Base-by-base conservation (phyloP, 2,113 vertebrate species). In the Zeus faber region DNA sequence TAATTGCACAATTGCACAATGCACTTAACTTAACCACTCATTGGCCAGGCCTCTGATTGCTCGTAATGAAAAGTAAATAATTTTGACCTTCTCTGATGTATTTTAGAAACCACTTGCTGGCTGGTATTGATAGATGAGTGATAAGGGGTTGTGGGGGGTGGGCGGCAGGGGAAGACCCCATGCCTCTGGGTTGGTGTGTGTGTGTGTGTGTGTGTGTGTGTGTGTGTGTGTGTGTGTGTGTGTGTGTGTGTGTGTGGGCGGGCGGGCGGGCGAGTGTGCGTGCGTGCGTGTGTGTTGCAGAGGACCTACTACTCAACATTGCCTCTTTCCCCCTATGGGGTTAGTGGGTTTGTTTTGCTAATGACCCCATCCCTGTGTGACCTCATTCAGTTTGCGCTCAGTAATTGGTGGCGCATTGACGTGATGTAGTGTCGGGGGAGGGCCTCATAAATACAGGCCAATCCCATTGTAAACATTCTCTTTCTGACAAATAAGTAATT, bases 391-490 rank as follows among this genome's bases (percentile, higher is more conserved):
- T 62, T 76, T 75, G 67, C 35, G 65, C 74, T 64, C 58, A 35
- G 67, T 84, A 83, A 80, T 83, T 85, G 80, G 76, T 72, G 76
- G 80, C 80, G 81, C 76, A 76, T 76, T 80, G 82, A 83, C 72
- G 76, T 53, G 62, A 69, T 59, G 81, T 4, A 5, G 72, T 76
- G 62, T 48, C 1, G 18, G 61, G 70, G 80, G 82, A 67, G 72
- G 76, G 41, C 52, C 53, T 46, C 65, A 71, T 17, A 33, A 65
- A 57, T 11, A 31, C 39, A 29, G 55, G 54, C 14, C 2, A 2
- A 17, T 62, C 41, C 68, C 53, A 77, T 83, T 84, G 80, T 80
- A 79, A 80, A 83, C 71, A 76, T 60, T 77, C 58, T 27, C 70
- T 74, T 71, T 64, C 70, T 3, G 59, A 87, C 85, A 87, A 85